These are phyloP conservation scores for Stegophylla sp. DNA, from an alignment of 2,888 invertebrate species.

Conservation along the genomic window DNA sequence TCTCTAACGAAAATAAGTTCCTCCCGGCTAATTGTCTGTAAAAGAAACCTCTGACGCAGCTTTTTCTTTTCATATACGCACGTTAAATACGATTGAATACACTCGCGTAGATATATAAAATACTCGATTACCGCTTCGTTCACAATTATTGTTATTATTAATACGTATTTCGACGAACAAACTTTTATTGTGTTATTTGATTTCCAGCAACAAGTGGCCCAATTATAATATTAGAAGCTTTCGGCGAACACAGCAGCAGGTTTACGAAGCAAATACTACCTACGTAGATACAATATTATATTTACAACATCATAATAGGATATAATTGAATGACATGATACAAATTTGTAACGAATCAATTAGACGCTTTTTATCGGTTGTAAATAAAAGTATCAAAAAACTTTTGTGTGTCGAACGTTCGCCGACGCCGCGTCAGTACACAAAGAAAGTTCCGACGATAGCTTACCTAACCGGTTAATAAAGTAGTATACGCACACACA, in stretches of 20 bases:
- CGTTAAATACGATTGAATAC: no score
- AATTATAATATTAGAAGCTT: background rate
- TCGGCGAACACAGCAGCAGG: background rate
- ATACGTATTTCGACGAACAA: no score
- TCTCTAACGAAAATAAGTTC: no score
- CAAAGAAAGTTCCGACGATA: background rate
- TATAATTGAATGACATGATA: no score
- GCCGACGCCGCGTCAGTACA: background rate
- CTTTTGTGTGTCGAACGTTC: background rate
- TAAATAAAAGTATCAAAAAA: background rate
- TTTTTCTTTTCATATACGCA: no score
- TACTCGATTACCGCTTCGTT: no score
- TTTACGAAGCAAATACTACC: no score
- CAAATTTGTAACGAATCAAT: background rate
- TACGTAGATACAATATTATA: no score
- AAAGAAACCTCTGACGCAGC: background rate
- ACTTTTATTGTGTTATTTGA: constrained; percentile 14
- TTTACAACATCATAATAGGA: no score
- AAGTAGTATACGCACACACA: background rate
- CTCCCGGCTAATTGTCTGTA: no score
- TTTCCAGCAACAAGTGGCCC: background rate
- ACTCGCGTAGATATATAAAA: no score
- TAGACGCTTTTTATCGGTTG: background rate
- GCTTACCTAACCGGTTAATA: background rate
- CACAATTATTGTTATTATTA: no score